Evolutionary conservation across 1,140 invertebrate species (phyloP).

Genomic region (Drosophila pachea): DNA sequence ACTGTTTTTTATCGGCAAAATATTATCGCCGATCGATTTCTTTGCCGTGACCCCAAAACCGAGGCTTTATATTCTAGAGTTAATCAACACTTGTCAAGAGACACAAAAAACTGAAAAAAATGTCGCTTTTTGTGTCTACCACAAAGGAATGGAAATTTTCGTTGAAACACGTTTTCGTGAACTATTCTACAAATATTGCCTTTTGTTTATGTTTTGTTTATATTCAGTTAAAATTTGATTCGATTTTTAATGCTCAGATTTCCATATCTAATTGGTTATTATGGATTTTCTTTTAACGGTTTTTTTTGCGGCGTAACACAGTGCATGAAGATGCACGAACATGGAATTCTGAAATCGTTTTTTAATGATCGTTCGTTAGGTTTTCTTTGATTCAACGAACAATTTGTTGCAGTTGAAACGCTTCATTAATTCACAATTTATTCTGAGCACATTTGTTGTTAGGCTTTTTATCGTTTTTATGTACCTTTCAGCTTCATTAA

Average conservation of each 20-base stretch:
- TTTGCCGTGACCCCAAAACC: constrained; percentile 21
- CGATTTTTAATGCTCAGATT: constrained; percentile 27
- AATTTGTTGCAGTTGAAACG: constrained; percentile 33
- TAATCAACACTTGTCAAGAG: background rate
- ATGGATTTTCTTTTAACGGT: constrained; percentile 24
- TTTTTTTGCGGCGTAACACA: constrained; percentile 26
- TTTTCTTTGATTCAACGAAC: constrained; percentile 3
- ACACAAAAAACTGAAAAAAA: background rate
- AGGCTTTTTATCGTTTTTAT: constrained; percentile 22
- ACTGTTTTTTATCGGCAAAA: constrained; percentile 29
- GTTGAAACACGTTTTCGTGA: constrained; percentile 1
- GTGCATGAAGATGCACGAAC: constrained; percentile 15
- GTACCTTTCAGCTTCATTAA: constrained; percentile 29
- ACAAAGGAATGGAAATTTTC: background rate
- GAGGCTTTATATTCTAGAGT: background rate
- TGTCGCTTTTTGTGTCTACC: background rate
- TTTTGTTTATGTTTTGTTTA: constrained; percentile 4
- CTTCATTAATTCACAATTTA: constrained; percentile 45
- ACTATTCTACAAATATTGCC: background rate
- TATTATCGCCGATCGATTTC: constrained; percentile 25
- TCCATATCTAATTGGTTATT: constrained; percentile 34
- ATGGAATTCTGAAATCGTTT: constrained; percentile 35
- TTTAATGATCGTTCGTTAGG: constrained; percentile 28
- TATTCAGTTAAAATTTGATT: constrained; percentile 6
- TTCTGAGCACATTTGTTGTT: constrained; percentile 36